These are phyloP conservation scores for Dendrolimus houi DNA, from an alignment of 2,888 invertebrate genomes.

Conservation along the genomic window DNA sequence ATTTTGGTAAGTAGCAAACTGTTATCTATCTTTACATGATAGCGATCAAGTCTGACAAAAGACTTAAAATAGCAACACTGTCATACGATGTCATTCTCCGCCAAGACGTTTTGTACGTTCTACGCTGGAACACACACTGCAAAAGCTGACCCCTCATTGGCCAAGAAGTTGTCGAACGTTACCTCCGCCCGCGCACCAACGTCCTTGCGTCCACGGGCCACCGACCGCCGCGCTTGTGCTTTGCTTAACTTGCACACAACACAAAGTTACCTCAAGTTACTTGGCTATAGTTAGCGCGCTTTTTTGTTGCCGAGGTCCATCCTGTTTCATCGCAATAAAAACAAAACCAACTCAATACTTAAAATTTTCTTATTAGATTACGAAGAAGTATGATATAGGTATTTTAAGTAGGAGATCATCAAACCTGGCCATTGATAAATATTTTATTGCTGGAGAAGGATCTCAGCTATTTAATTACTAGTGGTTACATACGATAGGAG, in stretches of 20 bases:
- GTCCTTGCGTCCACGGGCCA: conserved; percentile 65
- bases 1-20: no score
- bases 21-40: no score
- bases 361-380: background rate
- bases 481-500: no score
- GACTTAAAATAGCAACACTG: conserved; percentile 26
- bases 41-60: no score
- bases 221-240: conserved; percentile 50
- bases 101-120: conserved; percentile 27
- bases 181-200: conserved; percentile 69
- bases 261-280: conserved; percentile 16
- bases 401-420: background rate
- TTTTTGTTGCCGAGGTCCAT: background rate
- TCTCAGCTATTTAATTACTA: no score
- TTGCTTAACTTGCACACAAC: conserved; percentile 18
- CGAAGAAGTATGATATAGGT: background rate
- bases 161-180: conserved; percentile 40
- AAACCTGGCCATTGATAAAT: background rate
- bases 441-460: no score
- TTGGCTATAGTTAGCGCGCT: conserved; percentile 15
- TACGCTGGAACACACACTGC: conserved; percentile 22
- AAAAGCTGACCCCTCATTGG: conserved; percentile 30
- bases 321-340: background rate
- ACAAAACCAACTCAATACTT: background rate
- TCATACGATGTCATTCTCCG: conserved; percentile 31